Evolutionary conservation across 2,888 invertebrate species (phyloP).

Genomic region (Drosophila koepferae): DNA sequence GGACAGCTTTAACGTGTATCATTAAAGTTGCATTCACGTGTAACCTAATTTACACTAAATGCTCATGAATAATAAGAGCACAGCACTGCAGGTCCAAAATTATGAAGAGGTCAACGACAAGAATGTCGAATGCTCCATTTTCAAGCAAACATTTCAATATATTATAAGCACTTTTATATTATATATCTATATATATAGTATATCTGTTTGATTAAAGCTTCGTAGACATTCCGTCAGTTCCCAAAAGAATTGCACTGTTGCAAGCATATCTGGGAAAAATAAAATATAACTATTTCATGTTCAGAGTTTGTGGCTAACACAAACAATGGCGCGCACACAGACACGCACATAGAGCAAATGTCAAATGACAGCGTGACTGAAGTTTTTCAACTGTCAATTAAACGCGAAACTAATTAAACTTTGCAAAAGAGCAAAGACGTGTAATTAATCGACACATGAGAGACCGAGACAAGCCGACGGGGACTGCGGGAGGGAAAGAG

Average conservation of each 20-base stretch:
- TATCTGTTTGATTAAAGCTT: not conserved
- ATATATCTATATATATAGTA: not conserved
- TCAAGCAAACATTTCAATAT: not conserved
- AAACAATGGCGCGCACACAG: conserved; percentile 13
- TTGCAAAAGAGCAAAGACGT: conserved; percentile 68
- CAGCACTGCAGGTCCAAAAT: not conserved
- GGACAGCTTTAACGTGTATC: no score
- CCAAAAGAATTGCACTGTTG: not conserved
- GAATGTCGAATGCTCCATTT: not conserved
- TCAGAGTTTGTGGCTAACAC: conserved; percentile 10
- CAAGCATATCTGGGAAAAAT: not conserved
- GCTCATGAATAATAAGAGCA: not conserved
- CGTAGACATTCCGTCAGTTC: not conserved
- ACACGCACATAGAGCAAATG: conserved; percentile 36
- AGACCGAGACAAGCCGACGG: not conserved
- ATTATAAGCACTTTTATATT: no score
- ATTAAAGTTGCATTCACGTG: no score
- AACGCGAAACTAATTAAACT: conserved; percentile 77
- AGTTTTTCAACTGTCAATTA: conserved; percentile 79
- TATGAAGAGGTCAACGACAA: not conserved
- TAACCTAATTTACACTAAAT: not conserved
- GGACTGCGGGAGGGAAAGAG: not conserved
- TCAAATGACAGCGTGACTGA: conserved; percentile 61
- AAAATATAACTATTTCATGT: conserved; percentile 2
- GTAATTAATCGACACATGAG: conserved; percentile 73